phyloP scores from a whole-genome alignment of 2,113 vertebrate genomes.

The Todiramphus chloris region DNA sequence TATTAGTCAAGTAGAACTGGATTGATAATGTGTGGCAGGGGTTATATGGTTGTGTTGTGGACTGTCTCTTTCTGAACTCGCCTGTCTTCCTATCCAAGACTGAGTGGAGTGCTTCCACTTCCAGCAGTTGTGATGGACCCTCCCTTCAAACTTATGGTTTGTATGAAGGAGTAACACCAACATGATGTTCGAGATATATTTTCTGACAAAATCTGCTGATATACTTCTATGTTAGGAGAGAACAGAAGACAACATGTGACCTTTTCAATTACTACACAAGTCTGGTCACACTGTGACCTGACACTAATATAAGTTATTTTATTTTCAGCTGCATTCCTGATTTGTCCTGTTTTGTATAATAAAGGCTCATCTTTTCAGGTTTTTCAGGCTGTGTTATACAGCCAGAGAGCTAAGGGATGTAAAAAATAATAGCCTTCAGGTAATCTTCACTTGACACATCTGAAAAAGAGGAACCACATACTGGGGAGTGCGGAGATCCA shows the following conservation, averaged over 20 bases:
- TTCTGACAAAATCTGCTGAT: background rate
- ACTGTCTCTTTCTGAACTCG: background rate
- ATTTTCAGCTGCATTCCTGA: background rate
- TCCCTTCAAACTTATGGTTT: background rate
- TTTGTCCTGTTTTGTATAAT: background rate
- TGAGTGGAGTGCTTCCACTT: background rate
- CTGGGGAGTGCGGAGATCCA: fast-evolving
- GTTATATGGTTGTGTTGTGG: background rate
- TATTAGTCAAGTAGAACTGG: background rate
- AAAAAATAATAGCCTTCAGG: background rate
- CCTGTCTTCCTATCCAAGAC: background rate
- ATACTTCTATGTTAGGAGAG: background rate
- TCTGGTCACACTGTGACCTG: background rate
- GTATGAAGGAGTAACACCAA: background rate
- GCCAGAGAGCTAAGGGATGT: background rate
- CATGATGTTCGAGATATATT: background rate
- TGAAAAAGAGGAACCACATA: fast-evolving
- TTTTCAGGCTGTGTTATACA: background rate
- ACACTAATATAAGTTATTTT: background rate
- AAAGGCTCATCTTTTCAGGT: background rate
- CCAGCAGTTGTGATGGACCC: background rate
- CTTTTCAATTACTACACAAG: background rate
- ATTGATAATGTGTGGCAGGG: background rate
- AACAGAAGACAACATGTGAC: background rate
- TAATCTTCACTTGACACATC: background rate